Evolutionary conservation across 2,113 vertebrate genomes (phyloP).

Genomic region (Pardalotus punctatus): DNA sequence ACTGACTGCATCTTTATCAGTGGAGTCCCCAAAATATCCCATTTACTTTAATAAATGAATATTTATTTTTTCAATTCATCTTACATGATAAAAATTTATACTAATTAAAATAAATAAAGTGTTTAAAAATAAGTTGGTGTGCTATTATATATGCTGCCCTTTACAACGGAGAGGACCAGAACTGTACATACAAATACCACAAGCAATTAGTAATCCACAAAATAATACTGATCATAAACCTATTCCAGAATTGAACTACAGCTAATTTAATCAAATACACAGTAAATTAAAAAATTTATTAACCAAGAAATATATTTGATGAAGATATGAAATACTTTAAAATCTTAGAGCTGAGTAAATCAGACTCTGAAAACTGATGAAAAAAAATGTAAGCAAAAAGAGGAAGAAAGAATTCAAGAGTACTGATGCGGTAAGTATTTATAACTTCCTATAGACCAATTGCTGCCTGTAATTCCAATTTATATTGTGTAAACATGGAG

Average conservation of each 20-base stretch:
- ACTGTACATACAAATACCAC: constrained; percentile 60
- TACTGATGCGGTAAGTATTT: neutral
- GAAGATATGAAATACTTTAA: neutral
- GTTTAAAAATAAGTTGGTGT: constrained; percentile 62
- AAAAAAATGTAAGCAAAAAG: neutral
- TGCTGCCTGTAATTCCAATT: constrained; percentile 12
- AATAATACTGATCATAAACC: constrained; percentile 69
- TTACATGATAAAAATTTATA: constrained; percentile 59
- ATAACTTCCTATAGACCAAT: neutral
- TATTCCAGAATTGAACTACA: constrained; percentile 53
- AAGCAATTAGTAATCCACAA: constrained; percentile 43
- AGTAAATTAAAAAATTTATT: constrained; percentile 43
- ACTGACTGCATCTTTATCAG: constrained; percentile 43
- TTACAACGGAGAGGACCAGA: constrained; percentile 54
- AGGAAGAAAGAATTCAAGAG: neutral
- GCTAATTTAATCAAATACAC: constrained; percentile 40
- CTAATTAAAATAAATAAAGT: constrained; percentile 77
- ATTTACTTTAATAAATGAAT: constrained; percentile 58
- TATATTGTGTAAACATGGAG: constrained; percentile 33
- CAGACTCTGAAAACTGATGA: neutral
- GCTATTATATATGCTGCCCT: constrained; percentile 62
- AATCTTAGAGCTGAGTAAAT: neutral
- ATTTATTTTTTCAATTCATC: constrained; percentile 56
- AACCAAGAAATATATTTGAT: constrained; percentile 5
- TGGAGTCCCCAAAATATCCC: constrained; percentile 52